Percentiles rank a stretch among this genome's conserved stretches.
Evolutionary conservation across 2,113 vertebrate genomes (phyloP).

Genomic region (Brachyhypopomus occidentalis): DNA sequence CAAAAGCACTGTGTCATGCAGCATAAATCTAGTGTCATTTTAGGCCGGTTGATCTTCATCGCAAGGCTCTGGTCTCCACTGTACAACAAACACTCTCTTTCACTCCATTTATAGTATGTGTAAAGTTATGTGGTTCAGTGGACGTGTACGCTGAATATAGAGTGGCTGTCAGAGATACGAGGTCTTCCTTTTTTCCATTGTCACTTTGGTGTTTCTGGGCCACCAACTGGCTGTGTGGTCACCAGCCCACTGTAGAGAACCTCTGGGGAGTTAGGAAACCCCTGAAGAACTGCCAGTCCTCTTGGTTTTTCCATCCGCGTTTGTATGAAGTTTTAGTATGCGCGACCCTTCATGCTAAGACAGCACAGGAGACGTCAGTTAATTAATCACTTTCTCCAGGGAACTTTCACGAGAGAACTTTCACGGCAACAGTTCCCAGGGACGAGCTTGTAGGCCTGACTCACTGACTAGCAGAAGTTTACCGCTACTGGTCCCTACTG

Average conservation of each 20-base stretch:
- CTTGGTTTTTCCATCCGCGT: background rate
- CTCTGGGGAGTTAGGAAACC: background rate
- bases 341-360: background rate
- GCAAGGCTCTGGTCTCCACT: too few species aligned
- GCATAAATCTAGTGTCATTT: too few species aligned
- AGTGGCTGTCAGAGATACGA: background rate
- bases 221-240: too few species aligned
- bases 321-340: background rate
- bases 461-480: background rate
- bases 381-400: slow-evolving; percentile 13
- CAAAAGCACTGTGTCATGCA: too few species aligned
- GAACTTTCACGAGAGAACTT: slow-evolving; percentile 38
- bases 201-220: background rate
- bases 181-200: background rate
- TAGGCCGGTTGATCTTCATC: too few species aligned
- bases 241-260: background rate
- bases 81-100: too few species aligned
- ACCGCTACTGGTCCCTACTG: background rate
- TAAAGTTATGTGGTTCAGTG: background rate
- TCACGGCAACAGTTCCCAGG: background rate
- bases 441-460: background rate
- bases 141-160: background rate
- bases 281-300: background rate
- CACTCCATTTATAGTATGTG: too few species aligned
- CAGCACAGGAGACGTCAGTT: slow-evolving; percentile 7